Percentiles rank a stretch among this genome's conserved stretches.
Evolutionary conservation across 2,888 invertebrate species (phyloP).

Genomic region (Danaus chrysippus): DNA sequence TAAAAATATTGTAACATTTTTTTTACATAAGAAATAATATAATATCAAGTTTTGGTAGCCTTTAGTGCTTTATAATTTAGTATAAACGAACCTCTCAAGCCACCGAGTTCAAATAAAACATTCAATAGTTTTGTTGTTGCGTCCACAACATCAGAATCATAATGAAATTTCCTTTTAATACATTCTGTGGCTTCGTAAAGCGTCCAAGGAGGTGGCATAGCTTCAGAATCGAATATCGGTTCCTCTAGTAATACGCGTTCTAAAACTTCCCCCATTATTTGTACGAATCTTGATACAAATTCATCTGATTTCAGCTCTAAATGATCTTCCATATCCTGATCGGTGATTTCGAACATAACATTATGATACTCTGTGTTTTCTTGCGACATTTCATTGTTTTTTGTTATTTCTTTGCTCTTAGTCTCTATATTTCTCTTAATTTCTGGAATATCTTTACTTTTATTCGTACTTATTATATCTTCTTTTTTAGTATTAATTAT

Average conservation of each 20-base stretch:
- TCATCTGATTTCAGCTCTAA: slow-evolving; percentile 54
- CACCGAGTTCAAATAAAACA: slow-evolving; percentile 46
- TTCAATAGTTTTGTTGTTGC: slow-evolving; percentile 50
- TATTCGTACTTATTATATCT: neutral
- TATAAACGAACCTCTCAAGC: slow-evolving; percentile 45
- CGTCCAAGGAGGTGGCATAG: slow-evolving; percentile 56
- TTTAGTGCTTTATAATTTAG: slow-evolving; percentile 28
- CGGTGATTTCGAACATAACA: slow-evolving; percentile 51
- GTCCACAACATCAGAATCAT: slow-evolving; percentile 40
- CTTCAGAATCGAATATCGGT: slow-evolving; percentile 35
- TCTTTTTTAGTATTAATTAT: neutral
- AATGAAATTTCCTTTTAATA: slow-evolving; percentile 47
- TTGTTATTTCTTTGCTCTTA: neutral
- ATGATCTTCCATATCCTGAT: slow-evolving; percentile 48
- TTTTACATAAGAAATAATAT: too few species aligned
- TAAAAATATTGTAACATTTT: slow-evolving; percentile 32
- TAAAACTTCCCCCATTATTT: slow-evolving; percentile 67
- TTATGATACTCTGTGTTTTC: slow-evolving; percentile 27
- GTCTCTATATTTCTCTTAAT: neutral
- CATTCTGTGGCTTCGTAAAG: slow-evolving; percentile 57
- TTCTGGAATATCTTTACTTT: neutral
- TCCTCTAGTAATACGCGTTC: slow-evolving; percentile 50
- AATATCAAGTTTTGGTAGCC: too few species aligned
- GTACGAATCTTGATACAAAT: slow-evolving; percentile 61
- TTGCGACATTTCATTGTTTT: neutral